These are phyloP conservation scores for Atrina japonica DNA, from an alignment of 2,888 invertebrate species.

Conservation along the genomic window DNA sequence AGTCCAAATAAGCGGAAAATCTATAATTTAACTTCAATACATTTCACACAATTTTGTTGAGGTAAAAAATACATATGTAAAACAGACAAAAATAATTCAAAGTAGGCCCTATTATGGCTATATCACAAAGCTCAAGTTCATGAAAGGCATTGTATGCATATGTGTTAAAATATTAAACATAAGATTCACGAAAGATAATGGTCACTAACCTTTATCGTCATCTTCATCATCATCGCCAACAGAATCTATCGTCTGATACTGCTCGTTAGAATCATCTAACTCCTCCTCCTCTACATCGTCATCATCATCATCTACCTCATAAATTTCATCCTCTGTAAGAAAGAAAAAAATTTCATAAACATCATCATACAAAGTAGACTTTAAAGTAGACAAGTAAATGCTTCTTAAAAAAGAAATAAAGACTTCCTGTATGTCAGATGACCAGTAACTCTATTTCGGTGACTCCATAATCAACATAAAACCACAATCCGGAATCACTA, in stretches of 20 bases:
- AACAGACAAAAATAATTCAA: not conserved
- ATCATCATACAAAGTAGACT: not conserved
- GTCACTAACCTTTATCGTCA: not conserved
- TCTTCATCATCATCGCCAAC: conserved; percentile 55
- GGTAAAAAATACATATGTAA: not conserved
- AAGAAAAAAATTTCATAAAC: not conserved
- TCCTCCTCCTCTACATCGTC: conserved; percentile 57
- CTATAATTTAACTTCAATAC: no score
- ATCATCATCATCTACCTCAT: conserved; percentile 64
- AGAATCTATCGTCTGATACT: conserved; percentile 53
- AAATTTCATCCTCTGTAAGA: conserved; percentile 55
- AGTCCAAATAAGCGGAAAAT: no score
- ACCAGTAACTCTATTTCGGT: no score
- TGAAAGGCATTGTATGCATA: no score
- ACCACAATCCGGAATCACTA: no score
- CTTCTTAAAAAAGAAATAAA: conserved; percentile 3
- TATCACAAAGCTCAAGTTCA: no score
- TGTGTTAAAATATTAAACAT: no score
- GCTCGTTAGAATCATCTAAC: conserved; percentile 47
- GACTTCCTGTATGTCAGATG: not conserved
- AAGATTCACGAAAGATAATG: no score
- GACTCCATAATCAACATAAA: not conserved
- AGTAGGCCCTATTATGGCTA: not conserved
- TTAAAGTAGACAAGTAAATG: not conserved
- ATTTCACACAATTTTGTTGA: no score